Conservation (phyloP, 2,113 vertebrate genomes). For the Corythornis cristatus region DNA sequence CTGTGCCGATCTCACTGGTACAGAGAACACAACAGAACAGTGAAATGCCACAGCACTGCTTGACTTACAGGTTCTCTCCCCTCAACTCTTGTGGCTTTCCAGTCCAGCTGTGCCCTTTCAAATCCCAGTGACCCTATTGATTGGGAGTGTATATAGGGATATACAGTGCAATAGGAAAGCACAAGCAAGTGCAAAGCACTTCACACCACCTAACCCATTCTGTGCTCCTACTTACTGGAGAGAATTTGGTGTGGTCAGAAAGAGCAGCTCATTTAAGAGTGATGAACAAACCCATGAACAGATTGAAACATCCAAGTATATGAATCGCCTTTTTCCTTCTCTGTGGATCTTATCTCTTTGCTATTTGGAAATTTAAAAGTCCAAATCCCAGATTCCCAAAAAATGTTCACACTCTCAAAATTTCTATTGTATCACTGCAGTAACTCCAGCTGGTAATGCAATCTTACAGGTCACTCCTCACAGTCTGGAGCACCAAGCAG, state of each 20-base stretch:
- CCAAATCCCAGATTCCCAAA: background rate
- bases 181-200: background rate
- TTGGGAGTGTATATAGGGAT: background rate
- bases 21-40: background rate
- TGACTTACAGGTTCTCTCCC: background rate
- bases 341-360: background rate
- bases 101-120: background rate
- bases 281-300: background rate
- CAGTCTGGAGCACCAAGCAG: background rate
- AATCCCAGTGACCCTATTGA: background rate
- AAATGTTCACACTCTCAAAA: background rate
- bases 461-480: background rate
- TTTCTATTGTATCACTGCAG: background rate
- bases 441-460: background rate
- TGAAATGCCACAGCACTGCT: background rate
- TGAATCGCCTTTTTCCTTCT: background rate
- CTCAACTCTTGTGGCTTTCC: background rate
- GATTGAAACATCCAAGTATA: background rate
- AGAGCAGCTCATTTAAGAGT: background rate
- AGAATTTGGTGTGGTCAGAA: background rate
- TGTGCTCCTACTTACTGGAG: background rate
- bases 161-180: background rate
- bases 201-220: background rate
- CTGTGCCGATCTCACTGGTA: conserved; percentile 84
- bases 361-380: background rate